A percentile compares a stretch with the other conserved stretches of the same genome.
Conservation (phyloP, 37 sponge, comb jelly and placozoan species). For the Spongia lamella region DNA sequence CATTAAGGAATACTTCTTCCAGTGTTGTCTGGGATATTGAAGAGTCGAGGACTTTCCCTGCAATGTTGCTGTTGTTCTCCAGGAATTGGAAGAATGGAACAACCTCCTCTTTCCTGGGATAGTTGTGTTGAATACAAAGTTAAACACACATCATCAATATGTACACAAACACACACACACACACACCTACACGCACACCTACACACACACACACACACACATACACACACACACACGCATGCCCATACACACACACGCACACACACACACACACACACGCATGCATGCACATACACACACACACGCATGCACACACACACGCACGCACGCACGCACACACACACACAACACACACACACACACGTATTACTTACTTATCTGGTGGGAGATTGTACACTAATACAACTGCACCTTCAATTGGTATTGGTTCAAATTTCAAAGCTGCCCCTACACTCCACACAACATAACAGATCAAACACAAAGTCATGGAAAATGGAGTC, state of each 20-base stretch:
- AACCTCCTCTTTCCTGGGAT: slow-evolving; percentile 41
- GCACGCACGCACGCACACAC: background rate
- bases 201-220: background rate
- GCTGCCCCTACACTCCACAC: slow-evolving; percentile 37
- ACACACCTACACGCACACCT: too few relatives aligned
- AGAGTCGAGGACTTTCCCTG: slow-evolving; percentile 47
- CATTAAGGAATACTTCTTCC: slow-evolving; percentile 81
- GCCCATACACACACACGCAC: too few relatives aligned
- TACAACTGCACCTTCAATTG: slow-evolving; percentile 62
- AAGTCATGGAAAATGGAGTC: too few relatives aligned
- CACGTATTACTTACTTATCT: slow-evolving; percentile 43
- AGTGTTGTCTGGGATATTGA: slow-evolving; percentile 86
- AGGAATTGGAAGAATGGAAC: slow-evolving; percentile 71
- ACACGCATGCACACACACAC: background rate
- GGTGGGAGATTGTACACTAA: slow-evolving; percentile 68
- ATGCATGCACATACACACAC: background rate
- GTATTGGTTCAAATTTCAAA: slow-evolving; percentile 37
- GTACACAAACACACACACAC: background rate
- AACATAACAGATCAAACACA: too few relatives aligned
- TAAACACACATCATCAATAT: too few relatives aligned
- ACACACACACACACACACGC: background rate
- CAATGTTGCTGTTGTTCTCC: slow-evolving; percentile 35
- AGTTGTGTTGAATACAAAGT: background rate
- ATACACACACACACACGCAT: background rate
- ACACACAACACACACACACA: too few relatives aligned